Evolutionary conservation across 2,888 invertebrate genomes (phyloP).

Genomic region (Rhagonycha fulva): DNA sequence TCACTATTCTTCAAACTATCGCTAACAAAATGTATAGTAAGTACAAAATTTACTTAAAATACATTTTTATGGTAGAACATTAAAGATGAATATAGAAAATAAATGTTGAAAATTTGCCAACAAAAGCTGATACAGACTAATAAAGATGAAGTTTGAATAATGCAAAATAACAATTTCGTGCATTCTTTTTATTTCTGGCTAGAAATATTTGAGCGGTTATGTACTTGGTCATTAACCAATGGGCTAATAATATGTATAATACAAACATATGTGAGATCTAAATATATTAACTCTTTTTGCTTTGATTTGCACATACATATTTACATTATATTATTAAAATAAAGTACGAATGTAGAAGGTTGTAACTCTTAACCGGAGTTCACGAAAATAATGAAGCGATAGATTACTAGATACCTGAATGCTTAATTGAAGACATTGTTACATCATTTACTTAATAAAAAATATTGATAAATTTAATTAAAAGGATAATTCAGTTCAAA

Average conservation of each 20-base stretch:
- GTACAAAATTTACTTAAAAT: background rate
- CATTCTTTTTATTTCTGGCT: background rate
- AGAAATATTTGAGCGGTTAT: background rate
- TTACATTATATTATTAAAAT: background rate
- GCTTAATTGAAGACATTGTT: background rate
- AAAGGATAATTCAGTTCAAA: constrained; percentile 10
- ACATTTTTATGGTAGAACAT: background rate
- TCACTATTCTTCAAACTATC: background rate
- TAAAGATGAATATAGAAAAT: background rate
- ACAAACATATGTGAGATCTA: background rate
- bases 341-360: background rate
- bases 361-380: background rate
- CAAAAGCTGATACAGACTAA: background rate
- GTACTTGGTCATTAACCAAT: background rate
- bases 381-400: too few relatives aligned
- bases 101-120: background rate
- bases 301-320: background rate
- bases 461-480: background rate
- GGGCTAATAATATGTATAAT: background rate
- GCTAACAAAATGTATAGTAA: background rate
- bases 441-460: background rate
- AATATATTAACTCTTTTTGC: background rate
- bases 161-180: background rate
- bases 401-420: background rate
- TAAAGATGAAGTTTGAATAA: background rate